Base-by-base conservation (phyloP, 2,113 vertebrate genomes). In the Melanerpes formicivorus region DNA sequence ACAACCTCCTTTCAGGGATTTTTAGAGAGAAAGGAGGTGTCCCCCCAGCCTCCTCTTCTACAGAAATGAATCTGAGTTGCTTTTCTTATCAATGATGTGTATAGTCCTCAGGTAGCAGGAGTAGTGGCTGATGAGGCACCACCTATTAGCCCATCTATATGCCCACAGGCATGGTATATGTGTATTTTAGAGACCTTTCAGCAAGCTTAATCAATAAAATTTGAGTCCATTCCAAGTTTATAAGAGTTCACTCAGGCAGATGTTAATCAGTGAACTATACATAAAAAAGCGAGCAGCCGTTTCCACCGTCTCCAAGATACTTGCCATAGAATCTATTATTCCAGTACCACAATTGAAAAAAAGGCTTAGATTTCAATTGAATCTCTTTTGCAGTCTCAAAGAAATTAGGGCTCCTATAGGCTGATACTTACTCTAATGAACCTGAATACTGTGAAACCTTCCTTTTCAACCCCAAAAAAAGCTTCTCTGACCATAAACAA, bases 291-390 rank as follows among this genome's bases (percentile, higher is more conserved):
- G 91, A 97, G 96, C 91, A 97, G 94, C 95, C 92, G 5, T 95
- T 96, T 97, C 94, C 87, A 96, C 89, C 95, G 94, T 97, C 89
- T 91, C 94, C 77, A 96, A 97, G 95, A 96, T 94, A 95, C 77
- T 97, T 96, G 84, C 87, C 72, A 87, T 81, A 95, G 93, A 96
- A 90, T 97, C 93, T 88, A 90, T 95, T 93, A 84, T 91, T 88
- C 63, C 84, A 64, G 90, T 91, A 73, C 55, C 88, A 93, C 92
- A 94, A 93, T 93, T 93, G 80, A 72, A 95, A 97, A 97, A 97
- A 85, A 67, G 64, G 60, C 90, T 94, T 93, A 85, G 48, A 88
- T 96, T 92, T 94, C 71, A 96, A 96, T 92, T 90, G 89, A 95
- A 72, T 80, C 72, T 84, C 72, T 93, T 89, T 93, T 79, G 76